A percentile compares a stretch with the other conserved stretches of the same genome.
Evolutionary conservation across 2,888 invertebrate species (phyloP).

Genomic region (Stenchaetothrips biformis): DNA sequence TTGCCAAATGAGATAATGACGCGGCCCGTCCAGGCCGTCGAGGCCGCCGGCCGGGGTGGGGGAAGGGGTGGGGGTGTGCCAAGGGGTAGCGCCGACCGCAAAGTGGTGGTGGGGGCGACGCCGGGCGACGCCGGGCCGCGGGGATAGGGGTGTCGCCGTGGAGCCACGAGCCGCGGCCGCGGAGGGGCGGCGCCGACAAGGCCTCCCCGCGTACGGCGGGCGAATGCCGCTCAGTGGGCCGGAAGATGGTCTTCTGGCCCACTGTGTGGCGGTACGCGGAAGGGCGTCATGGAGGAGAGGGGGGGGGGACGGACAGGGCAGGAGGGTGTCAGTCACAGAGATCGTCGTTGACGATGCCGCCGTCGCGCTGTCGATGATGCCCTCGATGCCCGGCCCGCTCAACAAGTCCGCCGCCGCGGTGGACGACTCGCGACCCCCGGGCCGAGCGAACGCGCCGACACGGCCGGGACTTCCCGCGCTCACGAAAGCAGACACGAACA

Average conservation of each 20-base stretch:
- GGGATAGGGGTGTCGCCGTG: neutral
- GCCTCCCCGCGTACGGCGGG: neutral
- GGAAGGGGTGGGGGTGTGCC: neutral
- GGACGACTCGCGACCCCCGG: neutral
- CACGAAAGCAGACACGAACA: neutral
- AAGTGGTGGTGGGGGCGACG: slow-evolving; percentile 19
- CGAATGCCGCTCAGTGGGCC: neutral
- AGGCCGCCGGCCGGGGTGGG: neutral
- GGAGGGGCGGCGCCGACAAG: neutral
- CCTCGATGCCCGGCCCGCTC: neutral
- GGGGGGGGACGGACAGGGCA: neutral
- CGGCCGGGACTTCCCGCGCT: too few relatives aligned
- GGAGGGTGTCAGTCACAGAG: neutral
- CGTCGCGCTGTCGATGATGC: neutral
- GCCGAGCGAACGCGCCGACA: neutral
- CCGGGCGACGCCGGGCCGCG: neutral
- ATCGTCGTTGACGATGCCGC: neutral
- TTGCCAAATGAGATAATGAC: slow-evolving; percentile 25
- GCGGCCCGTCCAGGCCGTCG: neutral
- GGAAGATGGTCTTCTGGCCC: neutral
- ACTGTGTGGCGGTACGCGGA: neutral
- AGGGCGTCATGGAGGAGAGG: neutral
- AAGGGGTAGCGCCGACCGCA: slow-evolving; percentile 9
- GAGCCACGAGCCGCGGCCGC: neutral
- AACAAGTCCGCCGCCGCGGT: neutral